A percentile compares a stretch with the other conserved stretches of the same genome.
phyloP scores from a whole-genome alignment of 2,888 invertebrate species.

The Drosophila yooni region DNA sequence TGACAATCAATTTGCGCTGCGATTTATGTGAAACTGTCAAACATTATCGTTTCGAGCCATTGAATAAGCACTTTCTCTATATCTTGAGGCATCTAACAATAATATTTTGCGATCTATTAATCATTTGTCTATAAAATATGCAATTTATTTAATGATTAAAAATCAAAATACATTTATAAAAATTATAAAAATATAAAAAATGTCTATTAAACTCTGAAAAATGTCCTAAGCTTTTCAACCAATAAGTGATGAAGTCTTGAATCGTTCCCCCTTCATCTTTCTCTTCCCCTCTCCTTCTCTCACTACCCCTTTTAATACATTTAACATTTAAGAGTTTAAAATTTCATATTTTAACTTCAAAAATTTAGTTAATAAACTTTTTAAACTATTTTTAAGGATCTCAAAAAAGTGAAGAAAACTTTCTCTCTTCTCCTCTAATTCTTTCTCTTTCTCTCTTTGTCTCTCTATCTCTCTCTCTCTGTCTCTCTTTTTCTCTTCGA shows the following conservation, averaged over 20 bases:
- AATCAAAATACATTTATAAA: neutral
- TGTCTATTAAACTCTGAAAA: neutral
- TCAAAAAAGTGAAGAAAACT: neutral
- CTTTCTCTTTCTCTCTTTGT: neutral
- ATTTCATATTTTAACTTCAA: neutral
- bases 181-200: neutral
- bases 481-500: neutral
- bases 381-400: neutral
- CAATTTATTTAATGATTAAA: neutral
- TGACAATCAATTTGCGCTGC: conserved; percentile 50
- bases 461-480: neutral
- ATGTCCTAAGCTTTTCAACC: no score
- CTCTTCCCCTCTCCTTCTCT: no score
- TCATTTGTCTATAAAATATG: no score
- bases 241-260: neutral
- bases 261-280: neutral
- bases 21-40: conserved; percentile 20
- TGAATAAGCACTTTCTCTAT: neutral
- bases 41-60: neutral
- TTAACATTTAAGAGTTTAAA: no score
- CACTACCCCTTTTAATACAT: no score
- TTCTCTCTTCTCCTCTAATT: no score
- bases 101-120: neutral
- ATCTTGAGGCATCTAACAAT: neutral
- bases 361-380: neutral